Evolutionary conservation across 2,797 vertebrate species (phyloP).

Genomic region (Tokudaia tokunoshimensis): DNA sequence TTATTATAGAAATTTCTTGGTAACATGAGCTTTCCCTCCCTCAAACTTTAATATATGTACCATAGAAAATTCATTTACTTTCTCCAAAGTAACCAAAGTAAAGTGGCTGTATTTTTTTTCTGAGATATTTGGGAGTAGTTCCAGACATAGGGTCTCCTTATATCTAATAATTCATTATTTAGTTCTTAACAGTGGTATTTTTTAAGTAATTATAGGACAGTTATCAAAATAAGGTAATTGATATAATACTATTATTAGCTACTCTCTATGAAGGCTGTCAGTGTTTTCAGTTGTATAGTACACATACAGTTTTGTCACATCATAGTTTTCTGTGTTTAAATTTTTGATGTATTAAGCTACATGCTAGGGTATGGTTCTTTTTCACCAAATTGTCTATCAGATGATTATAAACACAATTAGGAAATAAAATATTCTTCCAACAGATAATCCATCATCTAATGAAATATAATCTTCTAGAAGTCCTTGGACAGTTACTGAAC

Average conservation of each 20-base stretch:
- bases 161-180: constrained; percentile 53
- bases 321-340: constrained; percentile 61
- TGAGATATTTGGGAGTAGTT: constrained; percentile 51
- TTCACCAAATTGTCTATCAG: constrained; percentile 58
- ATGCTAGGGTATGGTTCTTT: constrained; percentile 49
- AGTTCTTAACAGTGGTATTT: constrained; percentile 48
- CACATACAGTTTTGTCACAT: constrained; percentile 37
- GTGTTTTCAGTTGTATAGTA: constrained; percentile 40
- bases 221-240: constrained; percentile 68
- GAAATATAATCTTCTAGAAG: constrained; percentile 60
- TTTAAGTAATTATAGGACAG: constrained; percentile 50
- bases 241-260: constrained; percentile 29
- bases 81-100: constrained; percentile 51
- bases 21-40: not conserved
- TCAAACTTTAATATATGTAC: constrained; percentile 40
- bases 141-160: not conserved
- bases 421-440: constrained; percentile 76
- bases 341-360: constrained; percentile 61
- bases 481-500: constrained; percentile 71
- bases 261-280: constrained; percentile 23
- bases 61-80: constrained; percentile 44
- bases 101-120: constrained; percentile 36
- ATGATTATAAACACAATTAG: constrained; percentile 71
- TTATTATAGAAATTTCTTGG: constrained; percentile 51
- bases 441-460: constrained; percentile 62